These are phyloP conservation scores for Enteromius unitaeniatus DNA, from an alignment of 2,797 vertebrate species.

Conservation along the genomic window DNA sequence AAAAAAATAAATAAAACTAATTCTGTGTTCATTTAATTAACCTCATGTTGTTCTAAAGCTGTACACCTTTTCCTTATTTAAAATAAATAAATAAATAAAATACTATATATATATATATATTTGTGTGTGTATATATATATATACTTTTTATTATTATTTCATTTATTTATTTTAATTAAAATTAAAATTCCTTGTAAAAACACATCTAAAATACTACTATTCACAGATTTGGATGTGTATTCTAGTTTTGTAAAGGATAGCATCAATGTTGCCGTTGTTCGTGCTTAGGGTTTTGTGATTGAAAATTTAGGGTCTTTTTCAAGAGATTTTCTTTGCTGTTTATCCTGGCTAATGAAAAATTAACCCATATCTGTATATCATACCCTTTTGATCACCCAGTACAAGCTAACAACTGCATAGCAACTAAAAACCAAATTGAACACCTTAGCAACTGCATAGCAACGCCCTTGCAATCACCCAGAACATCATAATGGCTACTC, in stretches of 20 bases:
- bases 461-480: constrained; percentile 23
- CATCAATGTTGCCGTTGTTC: background rate
- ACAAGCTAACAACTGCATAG: background rate
- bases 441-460: constrained; percentile 24
- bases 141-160: no score
- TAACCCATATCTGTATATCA: background rate
- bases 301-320: background rate
- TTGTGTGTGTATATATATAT: no score
- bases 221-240: background rate
- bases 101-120: no score
- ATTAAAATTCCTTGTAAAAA: no score
- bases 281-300: background rate
- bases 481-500: background rate
- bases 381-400: background rate
- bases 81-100: no score
- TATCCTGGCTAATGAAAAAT: background rate
- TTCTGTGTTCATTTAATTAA: background rate
- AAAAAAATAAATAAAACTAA: background rate
- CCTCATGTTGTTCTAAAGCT: background rate
- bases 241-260: background rate
- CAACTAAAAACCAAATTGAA: background rate
- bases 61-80: background rate
- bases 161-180: no score
- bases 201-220: background rate
- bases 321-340: background rate